phyloP scores from a whole-genome alignment of 2,113 vertebrate species.

The Holacanthus passer region DNA sequence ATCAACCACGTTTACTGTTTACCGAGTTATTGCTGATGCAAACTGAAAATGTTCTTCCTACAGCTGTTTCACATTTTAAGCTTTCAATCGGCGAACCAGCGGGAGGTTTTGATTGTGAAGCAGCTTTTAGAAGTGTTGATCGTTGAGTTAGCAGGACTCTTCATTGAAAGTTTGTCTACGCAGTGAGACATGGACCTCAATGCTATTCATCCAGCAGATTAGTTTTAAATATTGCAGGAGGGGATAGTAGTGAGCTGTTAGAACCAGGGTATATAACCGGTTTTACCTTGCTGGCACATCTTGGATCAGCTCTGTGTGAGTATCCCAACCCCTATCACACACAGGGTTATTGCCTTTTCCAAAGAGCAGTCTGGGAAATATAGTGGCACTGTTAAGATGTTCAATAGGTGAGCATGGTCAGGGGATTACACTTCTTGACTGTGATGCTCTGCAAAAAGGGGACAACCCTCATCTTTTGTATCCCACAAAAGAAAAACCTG shows the following conservation, averaged over 20 bases:
- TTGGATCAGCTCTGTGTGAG: background rate
- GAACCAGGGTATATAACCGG: no score
- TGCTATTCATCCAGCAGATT: background rate
- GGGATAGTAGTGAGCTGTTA: background rate
- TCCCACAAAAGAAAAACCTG: constrained; percentile 6
- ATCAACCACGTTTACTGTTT: background rate
- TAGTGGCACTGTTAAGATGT: background rate
- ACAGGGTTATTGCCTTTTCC: no score
- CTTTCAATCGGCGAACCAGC: background rate
- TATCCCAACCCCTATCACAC: background rate
- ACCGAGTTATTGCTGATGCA: no score
- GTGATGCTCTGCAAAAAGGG: background rate
- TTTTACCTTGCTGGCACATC: no score
- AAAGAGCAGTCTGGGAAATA: no score
- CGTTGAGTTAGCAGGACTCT: no score
- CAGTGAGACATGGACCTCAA: background rate
- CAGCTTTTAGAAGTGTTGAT: background rate
- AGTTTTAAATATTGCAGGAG: background rate
- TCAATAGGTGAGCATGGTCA: background rate
- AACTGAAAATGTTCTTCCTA: background rate
- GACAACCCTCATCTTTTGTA: background rate
- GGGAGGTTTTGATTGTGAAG: background rate
- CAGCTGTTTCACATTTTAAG: background rate
- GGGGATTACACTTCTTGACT: background rate
- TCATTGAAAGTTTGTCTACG: background rate